Conservation (phyloP, 2,113 vertebrate genomes). For the Echinops telfairi region DNA sequence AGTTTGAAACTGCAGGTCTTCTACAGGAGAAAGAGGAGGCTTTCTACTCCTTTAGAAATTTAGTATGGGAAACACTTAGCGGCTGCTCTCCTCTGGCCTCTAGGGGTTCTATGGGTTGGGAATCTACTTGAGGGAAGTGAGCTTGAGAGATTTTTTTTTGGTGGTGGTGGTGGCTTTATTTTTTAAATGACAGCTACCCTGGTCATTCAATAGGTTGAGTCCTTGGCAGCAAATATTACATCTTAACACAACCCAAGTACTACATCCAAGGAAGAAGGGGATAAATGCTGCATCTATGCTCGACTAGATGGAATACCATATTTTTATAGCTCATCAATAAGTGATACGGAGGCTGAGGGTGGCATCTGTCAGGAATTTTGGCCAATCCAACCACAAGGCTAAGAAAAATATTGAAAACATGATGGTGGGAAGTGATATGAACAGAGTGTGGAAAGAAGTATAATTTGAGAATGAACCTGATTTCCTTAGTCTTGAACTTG, state of each 20-base stretch:
- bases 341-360: background rate
- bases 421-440: background rate
- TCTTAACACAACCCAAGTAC: background rate
- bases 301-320: background rate
- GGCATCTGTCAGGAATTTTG: background rate
- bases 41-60: too few relatives aligned
- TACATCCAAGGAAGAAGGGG: background rate
- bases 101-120: too few relatives aligned
- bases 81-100: too few relatives aligned
- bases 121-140: too few relatives aligned
- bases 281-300: background rate
- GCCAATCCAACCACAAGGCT: background rate
- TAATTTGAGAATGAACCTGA: slow-evolving; percentile 20
- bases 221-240: slow-evolving; percentile 8
- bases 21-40: too few relatives aligned
- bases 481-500: slow-evolving; percentile 60
- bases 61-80: too few relatives aligned
- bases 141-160: too few relatives aligned
- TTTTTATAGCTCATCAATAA: background rate
- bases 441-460: slow-evolving; percentile 16
- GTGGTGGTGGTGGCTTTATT: too few relatives aligned
- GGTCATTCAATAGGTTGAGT: slow-evolving; percentile 12
- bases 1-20: too few relatives aligned
- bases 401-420: slow-evolving; percentile 62
- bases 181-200: background rate